Conservation (phyloP, 2,888 invertebrate genomes). For the Julus scandinavius region DNA sequence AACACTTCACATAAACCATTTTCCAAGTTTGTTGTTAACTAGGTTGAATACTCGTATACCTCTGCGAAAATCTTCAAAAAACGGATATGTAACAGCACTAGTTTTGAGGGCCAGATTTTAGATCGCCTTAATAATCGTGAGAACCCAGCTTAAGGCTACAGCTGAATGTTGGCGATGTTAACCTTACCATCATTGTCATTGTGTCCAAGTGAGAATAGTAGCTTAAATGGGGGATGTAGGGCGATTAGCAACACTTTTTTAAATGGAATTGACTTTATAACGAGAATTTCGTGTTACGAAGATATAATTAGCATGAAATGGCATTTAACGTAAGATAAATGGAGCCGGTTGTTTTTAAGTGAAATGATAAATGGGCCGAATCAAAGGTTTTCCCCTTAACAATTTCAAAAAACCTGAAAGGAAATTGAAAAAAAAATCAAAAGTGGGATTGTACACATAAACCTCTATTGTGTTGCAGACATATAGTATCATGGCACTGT, state of each 20-base stretch:
- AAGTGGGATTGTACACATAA: neutral
- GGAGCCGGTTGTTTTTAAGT: constrained; percentile 6
- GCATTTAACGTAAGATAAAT: constrained; percentile 15
- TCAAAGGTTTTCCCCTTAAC: neutral
- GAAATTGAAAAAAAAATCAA: neutral
- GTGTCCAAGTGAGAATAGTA: constrained; percentile 29
- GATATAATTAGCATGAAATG: constrained; percentile 6
- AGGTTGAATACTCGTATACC: neutral
- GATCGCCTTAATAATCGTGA: neutral
- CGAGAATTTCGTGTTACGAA: constrained; percentile 15
- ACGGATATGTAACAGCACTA: neutral
- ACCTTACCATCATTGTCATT: constrained; percentile 30
- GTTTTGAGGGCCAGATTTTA: neutral
- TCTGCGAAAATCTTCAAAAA: neutral
- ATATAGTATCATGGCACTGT: neutral
- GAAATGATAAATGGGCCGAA: constrained; percentile 24
- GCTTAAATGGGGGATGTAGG: neutral
- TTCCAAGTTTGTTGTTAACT: neutral
- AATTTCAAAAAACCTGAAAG: neutral
- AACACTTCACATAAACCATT: neutral
- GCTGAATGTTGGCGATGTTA: neutral
- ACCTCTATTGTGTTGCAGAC: neutral
- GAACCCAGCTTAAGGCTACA: neutral
- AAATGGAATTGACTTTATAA: constrained; percentile 12
- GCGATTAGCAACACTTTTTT: constrained; percentile 7